A percentile compares a stretch with the other conserved stretches of the same genome.
Conservation (phyloP, 1,140 invertebrate species). For the Augochlora pura region DNA sequence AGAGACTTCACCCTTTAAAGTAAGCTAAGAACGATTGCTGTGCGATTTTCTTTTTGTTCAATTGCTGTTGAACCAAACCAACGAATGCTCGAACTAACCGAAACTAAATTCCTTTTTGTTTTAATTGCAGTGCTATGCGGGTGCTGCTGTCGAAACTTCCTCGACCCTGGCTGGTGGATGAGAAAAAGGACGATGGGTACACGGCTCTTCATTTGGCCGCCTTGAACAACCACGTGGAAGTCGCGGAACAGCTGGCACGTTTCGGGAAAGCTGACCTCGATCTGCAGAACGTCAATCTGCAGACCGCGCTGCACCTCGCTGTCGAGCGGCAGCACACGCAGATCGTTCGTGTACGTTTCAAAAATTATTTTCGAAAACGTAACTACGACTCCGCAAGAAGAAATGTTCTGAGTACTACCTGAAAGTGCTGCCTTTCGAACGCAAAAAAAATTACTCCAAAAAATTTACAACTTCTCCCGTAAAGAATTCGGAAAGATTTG, state of each 20-base stretch:
- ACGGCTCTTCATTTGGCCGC: slow-evolving; percentile 97
- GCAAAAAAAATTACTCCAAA: too few relatives aligned
- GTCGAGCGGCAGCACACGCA: slow-evolving; percentile 97
- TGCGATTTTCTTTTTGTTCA: too few relatives aligned
- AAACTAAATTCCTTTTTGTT: background rate
- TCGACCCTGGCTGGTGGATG: slow-evolving; percentile 98
- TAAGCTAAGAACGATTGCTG: too few relatives aligned
- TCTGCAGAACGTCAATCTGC: slow-evolving; percentile 96
- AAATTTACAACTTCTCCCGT: too few relatives aligned
- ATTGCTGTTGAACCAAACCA: too few relatives aligned
- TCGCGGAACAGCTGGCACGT: slow-evolving; percentile 94
- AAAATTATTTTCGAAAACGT: background rate
- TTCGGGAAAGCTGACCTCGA: slow-evolving; percentile 95
- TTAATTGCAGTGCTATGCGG: slow-evolving; percentile 91
- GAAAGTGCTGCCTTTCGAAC: too few relatives aligned
- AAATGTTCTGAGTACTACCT: too few relatives aligned
- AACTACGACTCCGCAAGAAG: too few relatives aligned
- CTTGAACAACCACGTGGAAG: slow-evolving; percentile 98
- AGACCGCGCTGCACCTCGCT: slow-evolving; percentile 96
- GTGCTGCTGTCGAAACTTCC: slow-evolving; percentile 94
- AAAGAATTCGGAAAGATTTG: too few relatives aligned
- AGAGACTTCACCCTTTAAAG: too few relatives aligned
- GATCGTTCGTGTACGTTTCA: slow-evolving; percentile 88
- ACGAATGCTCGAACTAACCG: too few relatives aligned
- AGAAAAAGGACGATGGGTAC: slow-evolving; percentile 99